Conservation (phyloP, 2,888 invertebrate species). For the Pegoplata infirma region DNA sequence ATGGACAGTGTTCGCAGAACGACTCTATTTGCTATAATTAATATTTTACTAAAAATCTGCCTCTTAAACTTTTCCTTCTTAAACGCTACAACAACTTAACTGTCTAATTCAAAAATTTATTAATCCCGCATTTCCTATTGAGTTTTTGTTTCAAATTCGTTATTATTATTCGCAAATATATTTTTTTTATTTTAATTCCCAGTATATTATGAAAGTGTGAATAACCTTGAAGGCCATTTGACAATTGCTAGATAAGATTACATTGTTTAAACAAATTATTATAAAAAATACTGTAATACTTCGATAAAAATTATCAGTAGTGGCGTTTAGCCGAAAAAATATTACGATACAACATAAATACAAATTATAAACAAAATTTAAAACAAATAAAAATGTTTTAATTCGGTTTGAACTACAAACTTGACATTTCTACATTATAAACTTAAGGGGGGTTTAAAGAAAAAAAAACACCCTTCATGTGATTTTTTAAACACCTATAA, state of each 20-base stretch:
- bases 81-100: too few relatives aligned
- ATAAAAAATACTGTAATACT: not conserved
- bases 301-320: constrained; percentile 3
- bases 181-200: not conserved
- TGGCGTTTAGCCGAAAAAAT: not conserved
- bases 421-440: too few relatives aligned
- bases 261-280: not conserved
- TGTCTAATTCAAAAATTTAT: not conserved
- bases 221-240: constrained; percentile 9
- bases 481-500: too few relatives aligned
- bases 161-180: not conserved
- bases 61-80: too few relatives aligned
- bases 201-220: not conserved
- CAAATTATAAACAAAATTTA: not conserved
- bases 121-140: not conserved
- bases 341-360: not conserved
- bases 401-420: too few relatives aligned
- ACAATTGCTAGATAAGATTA: constrained; percentile 31
- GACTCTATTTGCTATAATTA: too few relatives aligned
- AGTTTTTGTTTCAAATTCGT: not conserved
- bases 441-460: too few relatives aligned
- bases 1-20: too few relatives aligned
- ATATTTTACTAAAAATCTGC: too few relatives aligned
- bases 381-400: not conserved
- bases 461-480: too few relatives aligned